These are phyloP conservation scores for Carettochelys insculpta DNA, from an alignment of 2,113 vertebrate species.

Conservation along the genomic window DNA sequence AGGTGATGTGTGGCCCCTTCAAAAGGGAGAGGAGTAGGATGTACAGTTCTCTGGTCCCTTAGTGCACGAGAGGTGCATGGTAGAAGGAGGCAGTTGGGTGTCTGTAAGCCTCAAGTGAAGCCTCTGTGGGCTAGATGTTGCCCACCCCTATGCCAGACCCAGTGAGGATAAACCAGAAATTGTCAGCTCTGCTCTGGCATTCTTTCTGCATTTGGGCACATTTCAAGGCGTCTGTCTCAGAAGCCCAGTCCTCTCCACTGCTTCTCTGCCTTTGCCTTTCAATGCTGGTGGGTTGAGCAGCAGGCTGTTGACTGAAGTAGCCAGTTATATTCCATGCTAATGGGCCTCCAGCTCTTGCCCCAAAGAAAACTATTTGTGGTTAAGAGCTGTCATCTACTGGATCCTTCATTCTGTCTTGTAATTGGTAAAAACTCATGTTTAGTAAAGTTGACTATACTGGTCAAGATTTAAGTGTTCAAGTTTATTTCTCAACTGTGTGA, in stretches of 20 bases:
- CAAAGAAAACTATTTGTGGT: neutral
- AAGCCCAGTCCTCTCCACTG: accelerated
- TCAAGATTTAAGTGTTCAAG: neutral
- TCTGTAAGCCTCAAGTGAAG: too few species aligned
- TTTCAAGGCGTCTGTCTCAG: neutral
- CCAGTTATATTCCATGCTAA: neutral
- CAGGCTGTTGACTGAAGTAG: neutral
- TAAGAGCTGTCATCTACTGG: neutral
- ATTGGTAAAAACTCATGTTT: neutral
- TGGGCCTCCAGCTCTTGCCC: neutral
- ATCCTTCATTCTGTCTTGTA: neutral
- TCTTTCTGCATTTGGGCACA: neutral
- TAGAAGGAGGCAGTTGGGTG: too few species aligned
- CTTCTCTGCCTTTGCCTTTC: neutral
- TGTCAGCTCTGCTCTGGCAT: neutral
- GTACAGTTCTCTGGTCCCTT: too few species aligned
- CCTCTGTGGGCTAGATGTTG: too few species aligned
- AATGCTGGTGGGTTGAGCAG: neutral
- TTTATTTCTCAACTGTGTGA: neutral
- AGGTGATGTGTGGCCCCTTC: too few species aligned
- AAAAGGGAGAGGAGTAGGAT: too few species aligned
- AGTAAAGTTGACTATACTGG: too few species aligned
- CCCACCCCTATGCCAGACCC: too few species aligned
- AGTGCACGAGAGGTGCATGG: too few species aligned
- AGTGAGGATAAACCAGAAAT: neutral